These are phyloP conservation scores for Bucorvus abyssinicus DNA, from an alignment of 2,797 vertebrate genomes.

Conservation along the genomic window DNA sequence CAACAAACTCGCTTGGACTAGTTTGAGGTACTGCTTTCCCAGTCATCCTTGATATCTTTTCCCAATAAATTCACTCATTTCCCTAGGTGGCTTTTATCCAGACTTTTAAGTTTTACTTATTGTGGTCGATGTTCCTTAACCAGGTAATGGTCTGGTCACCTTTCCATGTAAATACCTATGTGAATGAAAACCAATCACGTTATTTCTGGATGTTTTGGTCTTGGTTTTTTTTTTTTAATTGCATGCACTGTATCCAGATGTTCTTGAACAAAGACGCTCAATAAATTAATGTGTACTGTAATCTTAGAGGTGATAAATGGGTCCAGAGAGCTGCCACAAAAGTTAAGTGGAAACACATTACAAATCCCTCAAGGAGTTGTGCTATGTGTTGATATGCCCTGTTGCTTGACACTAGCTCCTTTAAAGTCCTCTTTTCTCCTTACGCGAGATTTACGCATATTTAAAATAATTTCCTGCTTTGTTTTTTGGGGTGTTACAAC, in stretches of 20 bases:
- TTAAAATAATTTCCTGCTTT: slow-evolving; percentile 24
- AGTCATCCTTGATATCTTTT: not conserved
- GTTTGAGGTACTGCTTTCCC: not conserved
- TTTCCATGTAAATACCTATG: not conserved
- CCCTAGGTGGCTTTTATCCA: not conserved
- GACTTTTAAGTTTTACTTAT: not conserved
- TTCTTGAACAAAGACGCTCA: not conserved
- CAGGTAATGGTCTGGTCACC: not conserved
- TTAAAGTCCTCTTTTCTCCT: not conserved
- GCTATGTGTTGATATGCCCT: not conserved
- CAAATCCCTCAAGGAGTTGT: not conserved
- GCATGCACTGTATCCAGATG: not conserved
- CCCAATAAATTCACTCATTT: not conserved
- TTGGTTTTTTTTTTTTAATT: not conserved
- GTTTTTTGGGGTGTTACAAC: slow-evolving; percentile 53
- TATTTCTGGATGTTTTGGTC: not conserved
- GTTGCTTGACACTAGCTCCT: not conserved
- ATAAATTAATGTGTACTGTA: not conserved
- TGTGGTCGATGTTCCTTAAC: not conserved
- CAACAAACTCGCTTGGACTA: not conserved
- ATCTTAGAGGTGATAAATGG: not conserved
- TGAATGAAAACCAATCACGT: not conserved
- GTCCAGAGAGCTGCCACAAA: not conserved
- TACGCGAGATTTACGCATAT: not conserved
- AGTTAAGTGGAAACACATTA: not conserved